Percentiles rank a stretch among this genome's conserved stretches.
These are phyloP conservation scores for Mus caroli DNA, from an alignment of 2,797 vertebrate genomes.

Conservation along the genomic window DNA sequence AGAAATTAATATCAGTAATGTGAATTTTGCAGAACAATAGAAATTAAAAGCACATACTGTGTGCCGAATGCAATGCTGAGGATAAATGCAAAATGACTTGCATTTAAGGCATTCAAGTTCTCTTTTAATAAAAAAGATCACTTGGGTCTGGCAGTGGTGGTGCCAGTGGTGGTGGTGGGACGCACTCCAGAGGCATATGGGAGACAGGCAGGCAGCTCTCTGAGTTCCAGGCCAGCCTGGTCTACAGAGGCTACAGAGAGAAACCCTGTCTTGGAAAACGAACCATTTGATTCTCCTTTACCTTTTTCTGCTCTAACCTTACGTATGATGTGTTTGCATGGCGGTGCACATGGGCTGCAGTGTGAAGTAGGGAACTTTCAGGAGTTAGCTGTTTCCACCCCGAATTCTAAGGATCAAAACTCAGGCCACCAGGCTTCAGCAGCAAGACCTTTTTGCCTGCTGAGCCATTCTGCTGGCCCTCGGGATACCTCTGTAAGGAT, in stretches of 20 bases:
- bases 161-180: neutral
- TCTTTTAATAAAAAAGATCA: neutral
- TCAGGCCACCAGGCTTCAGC: neutral
- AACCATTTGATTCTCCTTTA: neutral
- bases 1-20: neutral
- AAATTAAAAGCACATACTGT: neutral
- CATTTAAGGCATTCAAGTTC: constrained; percentile 51
- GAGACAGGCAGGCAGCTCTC: neutral
- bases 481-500: neutral
- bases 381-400: neutral
- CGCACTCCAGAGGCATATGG: neutral
- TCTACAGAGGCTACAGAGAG: neutral
- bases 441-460: neutral
- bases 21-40: neutral
- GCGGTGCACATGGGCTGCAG: neutral
- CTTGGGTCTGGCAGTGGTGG: neutral
- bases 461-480: neutral
- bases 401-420: neutral
- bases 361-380: neutral
- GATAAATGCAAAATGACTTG: constrained; percentile 8
- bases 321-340: neutral
- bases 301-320: neutral
- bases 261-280: neutral
- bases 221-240: neutral
- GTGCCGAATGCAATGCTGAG: neutral